Base-by-base conservation (phyloP, 2,888 invertebrate species). In the Sceliomorpha sp. region DNA sequence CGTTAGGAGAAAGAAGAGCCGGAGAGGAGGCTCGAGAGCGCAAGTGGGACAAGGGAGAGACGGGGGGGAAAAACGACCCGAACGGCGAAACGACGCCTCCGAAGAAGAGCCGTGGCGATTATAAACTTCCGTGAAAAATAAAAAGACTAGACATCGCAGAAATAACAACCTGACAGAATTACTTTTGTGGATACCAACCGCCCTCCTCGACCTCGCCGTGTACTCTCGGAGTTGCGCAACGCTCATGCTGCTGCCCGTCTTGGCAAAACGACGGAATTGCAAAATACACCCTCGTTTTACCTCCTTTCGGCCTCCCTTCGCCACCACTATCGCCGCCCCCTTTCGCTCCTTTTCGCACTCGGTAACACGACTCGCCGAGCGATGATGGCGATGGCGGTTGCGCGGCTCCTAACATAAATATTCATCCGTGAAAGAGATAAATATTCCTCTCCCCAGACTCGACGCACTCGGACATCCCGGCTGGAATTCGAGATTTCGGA, bases 371-470 rank as follows among this genome's bases (percentile, higher is more conserved):
- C 37, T 26, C 15, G 14, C 36, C 34, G 34, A 34, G 36, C 36
- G 36, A 24, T 48, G 32, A 48, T 36, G 37, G 15, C 27, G 48
- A 36, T 27, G 26, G 48, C 17, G 37, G 17, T 29, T n/a, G n/a
- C n/a, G n/a, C n/a, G 40, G 20, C 20, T 36, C 27, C 24, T 8
- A 13, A 17, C 68, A 72, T 72, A 72, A 72, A 72, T 72, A 72
- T 72, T 72, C 68, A 72, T 68, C 24, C 50, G 58, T 47, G 58
- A 69, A 72, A 66, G 50, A 66, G 68, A 72, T 62, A 70, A 70
- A 70, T 70, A 70, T 67, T 60, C 62, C 47, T 62, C 27, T 24
- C 27, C 20, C 37, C 26, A 20, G 24, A 17, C 47, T 27, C 37
- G 26, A 29, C 36, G 50, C 29, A 37, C 26, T 37, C 26, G 50